Evolutionary conservation across 35 echinoderm and acorn worm genomes (phyloP).

Genomic region (Chiridota heheva): DNA sequence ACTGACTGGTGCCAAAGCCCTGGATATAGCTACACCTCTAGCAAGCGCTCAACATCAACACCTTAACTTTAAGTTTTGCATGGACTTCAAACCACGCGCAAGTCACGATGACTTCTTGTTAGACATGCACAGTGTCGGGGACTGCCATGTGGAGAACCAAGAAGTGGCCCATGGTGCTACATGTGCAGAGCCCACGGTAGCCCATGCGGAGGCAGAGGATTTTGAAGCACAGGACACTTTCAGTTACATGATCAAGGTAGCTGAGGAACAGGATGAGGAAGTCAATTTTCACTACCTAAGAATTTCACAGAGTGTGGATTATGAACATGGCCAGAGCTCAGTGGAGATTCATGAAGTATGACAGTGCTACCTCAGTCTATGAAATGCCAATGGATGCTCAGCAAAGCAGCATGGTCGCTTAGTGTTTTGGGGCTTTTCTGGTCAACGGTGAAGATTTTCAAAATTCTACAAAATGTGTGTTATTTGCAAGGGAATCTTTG

Average conservation of each 20-base stretch:
- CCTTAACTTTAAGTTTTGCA: constrained; percentile 47
- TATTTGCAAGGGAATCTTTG: no score
- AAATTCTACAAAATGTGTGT: no score
- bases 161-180: background rate
- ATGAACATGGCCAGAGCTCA: constrained; percentile 42
- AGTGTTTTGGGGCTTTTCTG: no score
- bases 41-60: background rate
- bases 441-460: no score
- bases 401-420: no score
- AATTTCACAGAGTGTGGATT: constrained; percentile 42
- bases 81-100: constrained; percentile 28
- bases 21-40: constrained; percentile 11
- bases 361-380: no score
- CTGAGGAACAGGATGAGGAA: constrained; percentile 46
- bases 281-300: constrained; percentile 58
- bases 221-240: constrained; percentile 45
- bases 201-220: background rate
- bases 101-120: background rate
- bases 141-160: background rate
- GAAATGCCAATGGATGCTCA: no score
- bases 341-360: constrained; percentile 56
- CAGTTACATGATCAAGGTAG: constrained; percentile 57
- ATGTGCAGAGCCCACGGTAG: background rate
- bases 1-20: background rate
- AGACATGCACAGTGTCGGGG: background rate